Conservation (phyloP, 2,797 vertebrate genomes). For the Glossophaga mutica region DNA sequence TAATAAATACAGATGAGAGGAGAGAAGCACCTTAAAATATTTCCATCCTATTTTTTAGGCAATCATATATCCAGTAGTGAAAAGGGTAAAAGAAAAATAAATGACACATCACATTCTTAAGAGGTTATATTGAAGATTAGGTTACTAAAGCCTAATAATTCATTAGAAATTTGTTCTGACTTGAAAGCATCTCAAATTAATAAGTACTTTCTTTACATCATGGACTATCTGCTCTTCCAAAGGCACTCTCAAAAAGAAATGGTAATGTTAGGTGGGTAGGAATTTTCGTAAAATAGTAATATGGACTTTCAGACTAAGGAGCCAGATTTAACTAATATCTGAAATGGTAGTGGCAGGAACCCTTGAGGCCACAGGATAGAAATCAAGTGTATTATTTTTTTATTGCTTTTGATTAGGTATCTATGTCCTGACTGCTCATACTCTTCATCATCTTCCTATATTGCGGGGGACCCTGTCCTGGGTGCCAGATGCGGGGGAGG, state of each 20-base stretch:
- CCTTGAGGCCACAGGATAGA: not conserved
- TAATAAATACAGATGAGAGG: not conserved
- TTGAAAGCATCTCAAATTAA: slow-evolving; percentile 31
- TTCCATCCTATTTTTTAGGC: not conserved
- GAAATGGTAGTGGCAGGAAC: not conserved
- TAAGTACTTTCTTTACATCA: not conserved
- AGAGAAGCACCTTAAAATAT: not conserved
- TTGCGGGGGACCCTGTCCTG: no score
- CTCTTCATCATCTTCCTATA: not conserved
- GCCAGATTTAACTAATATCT: not conserved
- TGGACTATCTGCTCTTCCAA: not conserved
- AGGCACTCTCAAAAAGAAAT: not conserved
- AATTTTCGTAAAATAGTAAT: not conserved
- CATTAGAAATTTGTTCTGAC: slow-evolving; percentile 17
- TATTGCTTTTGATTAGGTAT: not conserved
- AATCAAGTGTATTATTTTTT: not conserved
- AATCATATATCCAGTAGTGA: not conserved
- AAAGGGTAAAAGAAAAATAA: slow-evolving; percentile 15
- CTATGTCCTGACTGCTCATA: not conserved
- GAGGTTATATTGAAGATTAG: slow-evolving; percentile 4
- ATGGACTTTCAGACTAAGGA: not conserved
- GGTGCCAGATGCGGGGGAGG: no score
- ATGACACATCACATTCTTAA: not conserved
- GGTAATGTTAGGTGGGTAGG: not conserved
- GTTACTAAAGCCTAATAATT: slow-evolving; percentile 9